These are phyloP conservation scores for Lepidochitona cinerea DNA, from an alignment of 2,888 invertebrate species.

Conservation along the genomic window DNA sequence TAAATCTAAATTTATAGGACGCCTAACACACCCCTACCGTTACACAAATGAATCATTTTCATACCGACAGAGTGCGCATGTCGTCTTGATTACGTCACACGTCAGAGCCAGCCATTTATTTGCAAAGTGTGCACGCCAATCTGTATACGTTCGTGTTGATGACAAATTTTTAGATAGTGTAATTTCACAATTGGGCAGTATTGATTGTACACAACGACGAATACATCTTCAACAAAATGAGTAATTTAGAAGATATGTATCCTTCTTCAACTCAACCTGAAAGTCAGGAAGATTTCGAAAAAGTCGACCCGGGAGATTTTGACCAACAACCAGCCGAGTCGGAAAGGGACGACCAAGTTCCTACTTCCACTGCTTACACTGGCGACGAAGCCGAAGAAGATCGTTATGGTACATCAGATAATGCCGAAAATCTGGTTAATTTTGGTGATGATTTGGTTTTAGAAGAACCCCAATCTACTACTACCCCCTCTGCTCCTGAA, in stretches of 20 bases:
- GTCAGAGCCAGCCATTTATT: background rate
- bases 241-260: background rate
- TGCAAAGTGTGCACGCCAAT: background rate
- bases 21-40: background rate
- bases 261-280: conserved; percentile 28
- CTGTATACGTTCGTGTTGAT: background rate
- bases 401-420: conserved; percentile 46
- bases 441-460: conserved; percentile 6
- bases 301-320: conserved; percentile 25
- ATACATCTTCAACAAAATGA: background rate
- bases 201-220: background rate
- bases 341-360: conserved; percentile 41
- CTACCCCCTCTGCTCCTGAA: conserved; percentile 8
- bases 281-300: conserved; percentile 43
- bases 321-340: background rate
- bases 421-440: conserved; percentile 24
- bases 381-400: conserved; percentile 57
- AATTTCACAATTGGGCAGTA: background rate
- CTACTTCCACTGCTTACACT: conserved; percentile 50
- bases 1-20: background rate
- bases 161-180: background rate
- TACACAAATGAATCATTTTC: background rate
- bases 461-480: background rate
- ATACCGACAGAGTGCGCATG: conserved; percentile 1
- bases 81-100: background rate